These are phyloP conservation scores for Hoplodrina blanda DNA, from an alignment of 2,888 invertebrate species.

Conservation along the genomic window DNA sequence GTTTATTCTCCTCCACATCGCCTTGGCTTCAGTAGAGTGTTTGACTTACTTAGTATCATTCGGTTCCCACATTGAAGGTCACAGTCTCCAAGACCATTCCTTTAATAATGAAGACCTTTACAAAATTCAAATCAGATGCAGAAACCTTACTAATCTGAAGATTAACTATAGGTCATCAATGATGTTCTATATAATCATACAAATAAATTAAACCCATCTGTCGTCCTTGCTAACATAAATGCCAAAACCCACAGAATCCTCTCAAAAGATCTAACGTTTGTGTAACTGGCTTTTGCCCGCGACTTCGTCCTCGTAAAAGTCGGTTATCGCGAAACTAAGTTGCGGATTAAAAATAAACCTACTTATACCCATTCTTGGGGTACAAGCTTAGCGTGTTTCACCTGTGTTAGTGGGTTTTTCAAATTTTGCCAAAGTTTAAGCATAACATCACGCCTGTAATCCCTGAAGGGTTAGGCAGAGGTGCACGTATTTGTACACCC, in stretches of 20 bases:
- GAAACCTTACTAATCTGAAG: constrained; percentile 2
- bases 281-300: background rate
- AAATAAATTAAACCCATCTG: constrained; percentile 24
- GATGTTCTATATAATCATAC: constrained; percentile 21
- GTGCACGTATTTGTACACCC: too few relatives aligned
- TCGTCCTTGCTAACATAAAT: constrained; percentile 53
- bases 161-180: constrained; percentile 26
- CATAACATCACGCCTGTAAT: too few relatives aligned
- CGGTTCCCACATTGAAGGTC: constrained; percentile 15
- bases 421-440: too few relatives aligned
- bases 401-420: too few relatives aligned
- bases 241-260: constrained; percentile 36
- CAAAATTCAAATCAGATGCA: constrained; percentile 34
- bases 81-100: background rate
- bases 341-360: too few relatives aligned
- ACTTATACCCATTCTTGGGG: too few relatives aligned
- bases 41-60: background rate
- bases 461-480: too few relatives aligned
- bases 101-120: constrained; percentile 31
- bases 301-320: too few relatives aligned
- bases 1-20: too few relatives aligned
- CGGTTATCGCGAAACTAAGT: too few relatives aligned
- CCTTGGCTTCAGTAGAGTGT: too few relatives aligned
- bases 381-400: too few relatives aligned
- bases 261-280: constrained; percentile 38